Base-by-base conservation (phyloP, 2,888 invertebrate species). In the Euzophera pinguis region DNA sequence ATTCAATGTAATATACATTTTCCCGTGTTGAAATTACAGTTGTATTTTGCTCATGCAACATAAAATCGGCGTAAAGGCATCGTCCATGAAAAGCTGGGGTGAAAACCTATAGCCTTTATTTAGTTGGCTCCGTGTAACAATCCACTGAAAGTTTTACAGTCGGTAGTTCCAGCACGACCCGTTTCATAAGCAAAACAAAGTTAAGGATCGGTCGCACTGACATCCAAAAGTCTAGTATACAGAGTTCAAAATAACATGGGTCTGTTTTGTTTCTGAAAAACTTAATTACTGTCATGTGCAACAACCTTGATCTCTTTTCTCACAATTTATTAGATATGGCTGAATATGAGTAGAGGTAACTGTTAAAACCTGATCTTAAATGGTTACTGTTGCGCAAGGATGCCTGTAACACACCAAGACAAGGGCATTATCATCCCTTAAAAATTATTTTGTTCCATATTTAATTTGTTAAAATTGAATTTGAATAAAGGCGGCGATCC, bases 1-100 rank as follows among this genome's bases (percentile, higher is more conserved):
- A 84, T 85, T 87, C 81, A 69, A 71, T 71, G 81, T 83, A 84
- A 86, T 88, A 86, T 84, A 86, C 81, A 87, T 87, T 87, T 86
- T 83, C 81, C 71, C 78, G 82, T 82, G 84, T 80, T 79, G 81
- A 76, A 86, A 87, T 86, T 84, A 87, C 84, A 79, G 78, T 75
- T 81, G 79, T 87, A 83, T 87, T 86, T 84, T 71, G 78, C 78
- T 81, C 78, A 76, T 83, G 76, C 77, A 78, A 84, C 84, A 88
- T 87, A 88, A 88, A 87, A 87, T 81, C 75, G 84, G 77, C 73
- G 76, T 85, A 87, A 87, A 87, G 74, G 76, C 77, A 78, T 74
- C 80, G 78, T 79, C 75, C 76, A 78, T 80, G 79, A 81, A 83
- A 81, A 73, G 69, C 75, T 72, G 69, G 69, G 66, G 71, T 73